A percentile compares a stretch with the other conserved stretches of the same genome.
phyloP scores from a whole-genome alignment of 2,797 vertebrate genomes.

The Alauda arvensis region DNA sequence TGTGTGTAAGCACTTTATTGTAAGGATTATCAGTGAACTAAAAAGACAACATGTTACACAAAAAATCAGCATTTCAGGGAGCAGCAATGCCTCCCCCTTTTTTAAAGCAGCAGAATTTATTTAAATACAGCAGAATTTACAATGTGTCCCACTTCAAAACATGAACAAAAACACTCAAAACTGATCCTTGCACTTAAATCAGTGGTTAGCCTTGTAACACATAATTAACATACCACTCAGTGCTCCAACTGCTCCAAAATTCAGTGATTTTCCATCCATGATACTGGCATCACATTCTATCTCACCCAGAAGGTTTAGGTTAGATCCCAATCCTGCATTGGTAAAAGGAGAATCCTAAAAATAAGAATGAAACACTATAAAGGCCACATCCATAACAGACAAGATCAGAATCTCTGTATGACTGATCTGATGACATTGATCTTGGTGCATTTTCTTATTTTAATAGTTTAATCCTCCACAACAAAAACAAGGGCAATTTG shows the following conservation, averaged over 20 bases:
- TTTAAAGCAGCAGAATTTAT: not conserved
- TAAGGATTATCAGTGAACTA: not conserved
- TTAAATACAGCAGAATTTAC: not conserved
- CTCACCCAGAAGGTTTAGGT: conserved; percentile 94
- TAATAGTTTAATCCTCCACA: not conserved
- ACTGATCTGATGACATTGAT: not conserved
- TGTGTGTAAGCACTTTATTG: not conserved
- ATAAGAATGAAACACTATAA: conserved; percentile 25
- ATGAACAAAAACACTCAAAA: not conserved
- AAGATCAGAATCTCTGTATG: not conserved
- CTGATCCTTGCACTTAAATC: not conserved
- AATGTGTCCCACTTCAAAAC: not conserved
- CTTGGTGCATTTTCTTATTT: not conserved
- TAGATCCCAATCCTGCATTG: conserved; percentile 96
- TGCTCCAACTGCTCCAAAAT: conserved; percentile 94
- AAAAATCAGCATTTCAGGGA: not conserved
- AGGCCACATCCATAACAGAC: not conserved
- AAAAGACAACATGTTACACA: not conserved
- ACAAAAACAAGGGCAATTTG: not conserved
- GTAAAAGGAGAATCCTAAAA: conserved; percentile 97
- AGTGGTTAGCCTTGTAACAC: not conserved
- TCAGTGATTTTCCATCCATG: conserved; percentile 97
- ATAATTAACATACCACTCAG: conserved; percentile 85
- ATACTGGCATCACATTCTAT: conserved; percentile 98
- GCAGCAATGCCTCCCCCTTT: not conserved